A percentile compares a stretch with the other conserved stretches of the same genome.
These are phyloP conservation scores for Leptopilina boulardi DNA, from an alignment of 1,140 invertebrate species.

Conservation along the genomic window DNA sequence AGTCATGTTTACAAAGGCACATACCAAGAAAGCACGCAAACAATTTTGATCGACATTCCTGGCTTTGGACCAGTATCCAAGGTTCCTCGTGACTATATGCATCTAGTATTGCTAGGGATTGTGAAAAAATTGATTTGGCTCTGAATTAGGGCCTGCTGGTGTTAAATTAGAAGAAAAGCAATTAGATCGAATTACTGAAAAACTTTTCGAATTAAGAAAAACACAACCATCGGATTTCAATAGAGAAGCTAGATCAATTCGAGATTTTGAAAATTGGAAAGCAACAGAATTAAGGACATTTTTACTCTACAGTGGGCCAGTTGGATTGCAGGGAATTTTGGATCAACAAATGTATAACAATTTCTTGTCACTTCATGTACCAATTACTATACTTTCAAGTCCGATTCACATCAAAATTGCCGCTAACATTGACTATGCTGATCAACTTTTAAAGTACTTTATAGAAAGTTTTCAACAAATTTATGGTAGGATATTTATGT, in stretches of 20 bases:
- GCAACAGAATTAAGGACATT: slow-evolving; percentile 58
- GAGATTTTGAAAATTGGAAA: slow-evolving; percentile 51
- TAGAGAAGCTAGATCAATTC: slow-evolving; percentile 52
- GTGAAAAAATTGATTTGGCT: slow-evolving; percentile 31
- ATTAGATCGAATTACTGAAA: slow-evolving; percentile 8
- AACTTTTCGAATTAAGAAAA: not conserved
- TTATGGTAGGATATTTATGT: too few species aligned
- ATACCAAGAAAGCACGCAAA: not conserved
- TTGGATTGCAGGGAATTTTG: slow-evolving; percentile 49
- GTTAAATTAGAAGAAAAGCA: slow-evolving; percentile 27
- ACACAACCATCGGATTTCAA: slow-evolving; percentile 54
- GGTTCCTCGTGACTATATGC: slow-evolving; percentile 53
- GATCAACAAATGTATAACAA: slow-evolving; percentile 37
- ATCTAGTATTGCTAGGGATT: slow-evolving; percentile 51
- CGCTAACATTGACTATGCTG: too few species aligned
- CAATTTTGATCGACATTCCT: slow-evolving; percentile 43
- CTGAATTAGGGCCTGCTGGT: not conserved
- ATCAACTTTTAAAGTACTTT: too few species aligned
- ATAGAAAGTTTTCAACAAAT: too few species aligned
- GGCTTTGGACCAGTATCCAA: slow-evolving; percentile 48
- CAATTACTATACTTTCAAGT: too few species aligned
- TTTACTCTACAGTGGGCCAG: slow-evolving; percentile 54
- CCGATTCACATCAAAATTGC: too few species aligned
- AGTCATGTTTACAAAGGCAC: not conserved
- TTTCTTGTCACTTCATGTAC: too few species aligned